Evolutionary conservation across 23 tunicate species (phyloP).

Genomic region (Clavelina lepadiformis): DNA sequence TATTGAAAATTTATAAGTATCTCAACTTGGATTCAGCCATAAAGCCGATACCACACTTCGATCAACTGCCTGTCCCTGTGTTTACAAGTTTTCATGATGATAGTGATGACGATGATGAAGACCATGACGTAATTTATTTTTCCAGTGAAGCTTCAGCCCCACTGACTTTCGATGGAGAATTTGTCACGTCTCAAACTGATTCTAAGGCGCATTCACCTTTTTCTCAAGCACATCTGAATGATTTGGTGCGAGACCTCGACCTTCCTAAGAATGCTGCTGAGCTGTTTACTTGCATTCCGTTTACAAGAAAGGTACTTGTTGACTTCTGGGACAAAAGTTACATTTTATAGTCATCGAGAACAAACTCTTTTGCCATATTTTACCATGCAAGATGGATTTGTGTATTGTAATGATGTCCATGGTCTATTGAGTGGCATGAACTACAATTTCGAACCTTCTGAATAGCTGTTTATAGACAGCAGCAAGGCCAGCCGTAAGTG

Average conservation of each 20-base stretch:
- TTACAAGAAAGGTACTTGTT: slow-evolving; percentile 3
- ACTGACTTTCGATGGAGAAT: no score
- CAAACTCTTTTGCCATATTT: not conserved
- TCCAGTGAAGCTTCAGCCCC: no score
- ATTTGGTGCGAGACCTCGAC: slow-evolving; percentile 9
- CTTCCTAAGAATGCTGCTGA: not conserved
- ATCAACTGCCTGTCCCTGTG: no score
- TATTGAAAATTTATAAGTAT: no score
- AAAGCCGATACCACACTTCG: no score
- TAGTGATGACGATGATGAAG: no score
- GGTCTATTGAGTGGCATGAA: not conserved
- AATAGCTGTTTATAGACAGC: slow-evolving; percentile 5
- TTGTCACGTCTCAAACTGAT: not conserved
- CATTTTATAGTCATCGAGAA: slow-evolving; percentile 20
- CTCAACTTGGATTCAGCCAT: no score
- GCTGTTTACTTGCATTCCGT: slow-evolving; percentile 2
- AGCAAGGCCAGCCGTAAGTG: slow-evolving; percentile 2
- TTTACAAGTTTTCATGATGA: no score
- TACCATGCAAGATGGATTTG: slow-evolving; percentile 4
- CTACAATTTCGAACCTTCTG: not conserved
- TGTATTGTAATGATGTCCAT: slow-evolving; percentile 4
- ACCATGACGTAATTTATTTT: no score
- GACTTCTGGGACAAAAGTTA: slow-evolving; percentile 4
- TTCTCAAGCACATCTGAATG: not conserved
- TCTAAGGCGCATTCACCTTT: not conserved